phyloP scores from a whole-genome alignment of 2,113 vertebrate genomes.

The Lichenostomus cassidix region DNA sequence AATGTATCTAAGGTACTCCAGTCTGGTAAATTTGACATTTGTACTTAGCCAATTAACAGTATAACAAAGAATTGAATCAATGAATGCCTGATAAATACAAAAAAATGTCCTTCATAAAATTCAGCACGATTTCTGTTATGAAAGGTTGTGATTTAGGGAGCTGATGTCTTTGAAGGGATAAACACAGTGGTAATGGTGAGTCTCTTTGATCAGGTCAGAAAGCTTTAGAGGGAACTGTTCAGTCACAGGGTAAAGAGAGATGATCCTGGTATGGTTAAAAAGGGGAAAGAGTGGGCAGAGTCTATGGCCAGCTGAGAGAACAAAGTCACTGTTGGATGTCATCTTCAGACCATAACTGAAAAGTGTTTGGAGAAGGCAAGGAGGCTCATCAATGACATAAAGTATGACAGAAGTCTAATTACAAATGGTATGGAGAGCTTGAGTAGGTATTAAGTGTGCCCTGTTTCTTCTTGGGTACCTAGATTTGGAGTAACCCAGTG shows the following conservation, averaged over 20 bases:
- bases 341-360: background rate
- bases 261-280: background rate
- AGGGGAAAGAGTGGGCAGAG: background rate
- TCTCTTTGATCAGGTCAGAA: background rate
- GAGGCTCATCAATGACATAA: background rate
- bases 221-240: background rate
- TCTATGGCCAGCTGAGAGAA: background rate
- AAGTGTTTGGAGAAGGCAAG: background rate
- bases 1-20: background rate
- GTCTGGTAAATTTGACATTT: background rate
- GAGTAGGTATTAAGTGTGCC: background rate
- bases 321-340: background rate
- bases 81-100: background rate
- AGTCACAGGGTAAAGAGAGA: background rate
- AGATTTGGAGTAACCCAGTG: background rate
- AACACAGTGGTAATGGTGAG: background rate
- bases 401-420: background rate
- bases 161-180: background rate
- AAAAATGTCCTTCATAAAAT: background rate
- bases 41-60: background rate
- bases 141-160: background rate
- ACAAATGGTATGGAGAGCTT: background rate
- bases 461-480: background rate
- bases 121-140: background rate
- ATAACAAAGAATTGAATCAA: background rate